These are phyloP conservation scores for Busseola fusca DNA, from an alignment of 2,888 invertebrate species.

Conservation along the genomic window DNA sequence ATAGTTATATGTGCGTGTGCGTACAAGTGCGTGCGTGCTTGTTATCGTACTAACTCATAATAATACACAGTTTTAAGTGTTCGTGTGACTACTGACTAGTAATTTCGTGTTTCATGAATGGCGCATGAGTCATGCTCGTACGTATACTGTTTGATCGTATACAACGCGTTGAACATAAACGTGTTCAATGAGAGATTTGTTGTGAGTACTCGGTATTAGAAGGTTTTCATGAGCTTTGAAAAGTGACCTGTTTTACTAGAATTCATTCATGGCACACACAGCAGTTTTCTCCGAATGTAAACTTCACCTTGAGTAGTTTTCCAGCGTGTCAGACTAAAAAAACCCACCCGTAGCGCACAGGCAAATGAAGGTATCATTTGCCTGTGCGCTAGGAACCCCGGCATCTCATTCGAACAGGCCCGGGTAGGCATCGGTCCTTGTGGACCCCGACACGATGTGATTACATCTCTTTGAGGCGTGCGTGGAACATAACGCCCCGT, in stretches of 20 bases:
- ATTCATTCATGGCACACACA: slow-evolving; percentile 34
- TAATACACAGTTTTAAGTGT: slow-evolving; percentile 27
- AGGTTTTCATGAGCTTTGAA: slow-evolving; percentile 34
- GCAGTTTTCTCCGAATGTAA: slow-evolving; percentile 1
- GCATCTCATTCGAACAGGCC: no score
- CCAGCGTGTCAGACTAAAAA: not conserved
- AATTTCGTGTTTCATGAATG: slow-evolving; percentile 62
- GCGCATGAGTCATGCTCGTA: slow-evolving; percentile 55
- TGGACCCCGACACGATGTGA: no score
- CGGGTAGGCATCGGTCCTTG: no score
- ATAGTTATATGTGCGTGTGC: not conserved
- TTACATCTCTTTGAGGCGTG: no score
- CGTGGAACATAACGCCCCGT: no score
- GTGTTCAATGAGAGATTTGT: slow-evolving; percentile 41
- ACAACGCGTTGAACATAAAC: slow-evolving; percentile 31
- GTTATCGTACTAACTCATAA: not conserved
- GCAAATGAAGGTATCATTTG: no score
- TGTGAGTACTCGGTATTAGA: slow-evolving; percentile 23
- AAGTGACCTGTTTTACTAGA: slow-evolving; percentile 3
- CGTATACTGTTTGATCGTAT: slow-evolving; percentile 18
- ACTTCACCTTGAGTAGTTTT: not conserved
- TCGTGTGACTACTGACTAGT: slow-evolving; percentile 25
- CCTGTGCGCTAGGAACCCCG: no score
- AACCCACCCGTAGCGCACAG: no score
- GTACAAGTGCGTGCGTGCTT: slow-evolving; percentile 16